A percentile compares a stretch with the other conserved stretches of the same genome.
Conservation (phyloP, 2,888 invertebrate genomes). For the Tryphoninae sp. region DNA sequence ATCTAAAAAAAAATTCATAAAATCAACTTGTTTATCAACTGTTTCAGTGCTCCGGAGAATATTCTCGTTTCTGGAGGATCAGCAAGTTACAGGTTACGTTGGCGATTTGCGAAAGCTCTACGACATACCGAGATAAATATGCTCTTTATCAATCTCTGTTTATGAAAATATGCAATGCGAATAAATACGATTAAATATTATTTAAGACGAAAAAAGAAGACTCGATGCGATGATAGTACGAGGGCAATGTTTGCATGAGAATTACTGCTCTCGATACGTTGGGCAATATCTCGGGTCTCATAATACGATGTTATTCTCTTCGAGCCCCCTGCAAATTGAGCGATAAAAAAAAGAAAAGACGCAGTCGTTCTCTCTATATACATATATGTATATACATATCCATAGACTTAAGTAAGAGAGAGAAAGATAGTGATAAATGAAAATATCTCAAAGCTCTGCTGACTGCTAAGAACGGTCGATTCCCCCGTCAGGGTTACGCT, state of each 20-base stretch:
- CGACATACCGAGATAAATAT: constrained; percentile 20
- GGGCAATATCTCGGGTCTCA: constrained; percentile 21
- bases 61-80: constrained; percentile 33
- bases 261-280: neutral
- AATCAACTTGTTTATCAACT: neutral
- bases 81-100: neutral
- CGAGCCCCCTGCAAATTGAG: constrained; percentile 55
- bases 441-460: no score
- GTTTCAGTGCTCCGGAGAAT: constrained; percentile 45
- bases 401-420: no score
- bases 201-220: neutral
- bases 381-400: neutral
- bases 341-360: constrained; percentile 54
- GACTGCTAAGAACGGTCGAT: constrained; percentile 51
- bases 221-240: neutral
- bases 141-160: neutral
- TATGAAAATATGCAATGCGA: constrained; percentile 2
- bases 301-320: constrained; percentile 47
- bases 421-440: no score
- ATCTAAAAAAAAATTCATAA: neutral
- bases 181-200: constrained; percentile 16
- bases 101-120: constrained; percentile 33
- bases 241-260: neutral
- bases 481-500: constrained; percentile 65
- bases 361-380: constrained; percentile 44